Percentiles rank a stretch among this genome's conserved stretches.
These are phyloP conservation scores for Eulacestoma nigropectus DNA, from an alignment of 2,113 vertebrate genomes.

Conservation along the genomic window DNA sequence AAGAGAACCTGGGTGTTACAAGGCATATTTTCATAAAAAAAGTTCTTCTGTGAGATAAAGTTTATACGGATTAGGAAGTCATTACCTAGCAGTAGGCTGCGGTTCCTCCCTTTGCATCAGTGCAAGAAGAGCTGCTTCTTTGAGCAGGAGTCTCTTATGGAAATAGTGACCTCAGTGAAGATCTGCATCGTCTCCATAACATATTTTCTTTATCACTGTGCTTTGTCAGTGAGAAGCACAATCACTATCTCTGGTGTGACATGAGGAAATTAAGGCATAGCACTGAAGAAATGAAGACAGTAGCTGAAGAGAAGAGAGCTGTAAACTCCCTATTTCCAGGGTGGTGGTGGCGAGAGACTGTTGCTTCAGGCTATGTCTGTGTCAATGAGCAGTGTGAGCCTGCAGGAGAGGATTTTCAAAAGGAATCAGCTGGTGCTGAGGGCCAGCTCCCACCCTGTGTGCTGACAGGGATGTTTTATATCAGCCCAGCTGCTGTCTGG, in stretches of 20 bases:
- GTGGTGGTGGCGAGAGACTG: neutral
- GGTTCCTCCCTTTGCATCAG: neutral
- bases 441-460: neutral
- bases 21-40: neutral
- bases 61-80: neutral
- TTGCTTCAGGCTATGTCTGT: neutral
- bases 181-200: neutral
- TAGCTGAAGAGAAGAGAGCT: neutral
- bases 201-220: neutral
- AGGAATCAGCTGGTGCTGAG: neutral
- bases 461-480: neutral
- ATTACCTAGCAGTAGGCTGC: neutral
- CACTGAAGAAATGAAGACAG: neutral
- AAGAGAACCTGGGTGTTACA: neutral
- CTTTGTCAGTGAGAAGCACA: neutral
- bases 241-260: neutral
- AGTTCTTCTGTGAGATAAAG: neutral
- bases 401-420: neutral
- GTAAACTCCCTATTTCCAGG: neutral
- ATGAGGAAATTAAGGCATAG: neutral
- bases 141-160: neutral
- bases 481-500: neutral
- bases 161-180: neutral
- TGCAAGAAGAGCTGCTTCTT: neutral
- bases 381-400: fast-evolving